Conservation (phyloP, 2,113 vertebrate genomes). For the Cryptomyrus ogoouensis region DNA sequence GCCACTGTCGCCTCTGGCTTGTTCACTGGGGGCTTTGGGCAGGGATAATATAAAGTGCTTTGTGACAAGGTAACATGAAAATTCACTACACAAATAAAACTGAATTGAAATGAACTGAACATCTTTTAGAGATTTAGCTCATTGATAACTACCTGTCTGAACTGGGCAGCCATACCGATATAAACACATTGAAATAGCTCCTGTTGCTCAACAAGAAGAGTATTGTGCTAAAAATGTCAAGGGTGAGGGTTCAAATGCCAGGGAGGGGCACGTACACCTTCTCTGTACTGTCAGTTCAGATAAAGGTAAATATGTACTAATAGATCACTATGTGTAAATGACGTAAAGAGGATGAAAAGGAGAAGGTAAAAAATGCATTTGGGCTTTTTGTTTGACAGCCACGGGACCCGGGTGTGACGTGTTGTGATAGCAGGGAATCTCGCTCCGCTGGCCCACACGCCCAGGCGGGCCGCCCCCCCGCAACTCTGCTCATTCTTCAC, state of each 20-base stretch:
- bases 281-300: not conserved
- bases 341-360: not conserved
- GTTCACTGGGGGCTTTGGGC: not conserved
- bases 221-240: not conserved
- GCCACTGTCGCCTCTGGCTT: not conserved
- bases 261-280: not conserved
- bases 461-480: conserved; percentile 85
- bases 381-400: not conserved
- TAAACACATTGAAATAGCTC: not conserved
- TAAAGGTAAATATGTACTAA: not conserved
- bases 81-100: not conserved
- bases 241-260: not conserved
- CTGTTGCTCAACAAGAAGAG: not conserved
- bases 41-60: not conserved
- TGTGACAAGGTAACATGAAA: not conserved
- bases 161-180: no score
- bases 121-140: no score
- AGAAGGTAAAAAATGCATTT: not conserved
- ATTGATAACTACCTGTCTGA: no score
- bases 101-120: not conserved
- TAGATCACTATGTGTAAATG: not conserved
- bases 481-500: conserved; percentile 86
- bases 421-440: not conserved
- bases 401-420: not conserved
- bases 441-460: conserved; percentile 66